Base-by-base conservation (phyloP, 2,113 vertebrate species). In the Myrmecophaga tridactyla region DNA sequence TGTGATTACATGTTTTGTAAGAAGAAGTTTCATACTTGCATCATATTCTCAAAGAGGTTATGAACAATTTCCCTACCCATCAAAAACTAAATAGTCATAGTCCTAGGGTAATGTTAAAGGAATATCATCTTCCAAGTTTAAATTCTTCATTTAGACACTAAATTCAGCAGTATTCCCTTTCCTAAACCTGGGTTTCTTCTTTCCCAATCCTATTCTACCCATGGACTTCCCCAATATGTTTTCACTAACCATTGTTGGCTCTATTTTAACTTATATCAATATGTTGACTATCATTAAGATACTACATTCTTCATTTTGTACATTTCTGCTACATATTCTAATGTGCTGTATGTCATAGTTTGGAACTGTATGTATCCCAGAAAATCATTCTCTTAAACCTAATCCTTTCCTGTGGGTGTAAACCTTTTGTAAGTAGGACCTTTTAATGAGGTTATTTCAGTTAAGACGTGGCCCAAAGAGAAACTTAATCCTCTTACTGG, bases 1-100 rank as follows among this genome's bases (percentile, higher is more conserved):
- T 95, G 34, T 86, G 21, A 14, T 78, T 90, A 10, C 81, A 63
- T 63, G n/a, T 87, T 87, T 87, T 90, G 20, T 87, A 77, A 73
- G 34, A 87, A 56, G 11, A 20, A 11, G 90, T 5, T 23, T 4
- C 10, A 53, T 46, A 65, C 48, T 75, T 67, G 48, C 13, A n/a
- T 39, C 12, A 48, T 80, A 78, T 67, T 76, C 34, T 80, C 72
- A 60, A 65, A 88, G 56, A 84, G 8, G 9, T 72, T 90, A 10
- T 87, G 23, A 91, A 90, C 48, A 29, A 1, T 20, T 51, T 14
- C 41, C 4, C 8, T 20, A 53, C 7, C 8, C 20, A 65, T 43
- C 11, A 51, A 72, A 87, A 77, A 43, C n/a, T 39, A 15, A 56
- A 81, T 10, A 36, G 14, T 13, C 60, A 1, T 34, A 31, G 39